phyloP scores from a whole-genome alignment of 2,797 vertebrate species.

The Myotis pilosus region DNA sequence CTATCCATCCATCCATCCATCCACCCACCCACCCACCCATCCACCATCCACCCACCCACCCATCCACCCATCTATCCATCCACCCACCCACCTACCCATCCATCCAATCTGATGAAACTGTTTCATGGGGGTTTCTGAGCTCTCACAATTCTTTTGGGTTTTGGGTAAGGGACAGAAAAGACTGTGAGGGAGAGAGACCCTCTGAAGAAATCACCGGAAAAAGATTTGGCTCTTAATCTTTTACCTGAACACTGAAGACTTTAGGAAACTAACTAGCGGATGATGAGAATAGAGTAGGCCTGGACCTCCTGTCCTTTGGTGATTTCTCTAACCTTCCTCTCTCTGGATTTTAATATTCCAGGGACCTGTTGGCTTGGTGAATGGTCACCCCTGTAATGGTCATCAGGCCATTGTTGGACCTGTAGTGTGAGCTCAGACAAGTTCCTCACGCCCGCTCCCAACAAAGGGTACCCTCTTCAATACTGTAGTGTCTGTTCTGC shows the following conservation, averaged over 20 bases:
- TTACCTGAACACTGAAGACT: background rate
- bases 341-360: background rate
- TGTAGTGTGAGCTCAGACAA: background rate
- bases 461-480: background rate
- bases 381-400: background rate
- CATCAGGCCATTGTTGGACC: background rate
- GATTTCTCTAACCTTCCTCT: background rate
- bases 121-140: constrained; percentile 5
- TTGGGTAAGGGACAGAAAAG: background rate
- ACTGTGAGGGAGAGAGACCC: background rate
- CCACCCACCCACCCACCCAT: too few species aligned
- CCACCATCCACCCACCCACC: too few species aligned
- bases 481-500: background rate
- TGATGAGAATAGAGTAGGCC: background rate
- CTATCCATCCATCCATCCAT: background rate
- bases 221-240: constrained; percentile 20
- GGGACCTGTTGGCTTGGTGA: background rate
- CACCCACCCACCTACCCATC: background rate
- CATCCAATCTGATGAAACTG: background rate
- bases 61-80: too few species aligned
- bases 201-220: background rate
- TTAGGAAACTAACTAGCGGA: background rate
- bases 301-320: background rate
- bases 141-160: background rate
- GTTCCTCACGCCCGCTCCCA: background rate